Base-by-base conservation (phyloP, 2,113 vertebrate species). In the Lepidothrix coronata region DNA sequence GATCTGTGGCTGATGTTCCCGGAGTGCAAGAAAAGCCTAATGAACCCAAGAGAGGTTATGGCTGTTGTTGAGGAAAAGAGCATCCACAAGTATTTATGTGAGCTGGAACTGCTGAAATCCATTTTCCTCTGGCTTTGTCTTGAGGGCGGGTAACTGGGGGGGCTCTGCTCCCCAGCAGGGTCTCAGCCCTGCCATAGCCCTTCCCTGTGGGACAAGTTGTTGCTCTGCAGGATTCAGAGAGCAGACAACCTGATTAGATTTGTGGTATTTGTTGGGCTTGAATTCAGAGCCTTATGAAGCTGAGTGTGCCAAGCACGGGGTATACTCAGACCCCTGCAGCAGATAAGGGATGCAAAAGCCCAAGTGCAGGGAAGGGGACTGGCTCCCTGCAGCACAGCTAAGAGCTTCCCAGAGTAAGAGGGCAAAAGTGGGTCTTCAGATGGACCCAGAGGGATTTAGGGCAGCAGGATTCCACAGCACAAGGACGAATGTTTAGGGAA, bases 281-380 rank as follows among this genome's bases (percentile, higher is more conserved):
- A 92, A 51, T 46, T 88, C n/a, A 78, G 55, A 84, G 61, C 30
- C 11, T 27, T 13, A n/a, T 2, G 25, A 54, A 66, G 35, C 14
- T 10, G 11, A 63, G 43, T 6, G 19, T 24, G 23, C 19, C 27
- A 24, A 58, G 62, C 46, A 49, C 0, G 0, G 52, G 0, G 52
- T 3, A 2, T 2, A 3, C 14, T 51, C 39, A 24, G 71, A 23
- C 3, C 41, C 28, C 35, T 24, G 63, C n/a, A 25, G 37, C 63
- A 74, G 30, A 10, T 8, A n/a, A 27, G 28, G 1, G 7, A 51
- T 12, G 31, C 25, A 54, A 43, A 66, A 71, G 23, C 20, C 23
- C 6, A 2, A 0, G 2, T 15, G 20, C n/a, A 21, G 3, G 9
- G 7, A 54, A 46, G 31, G 21, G 39, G 24, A 12, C 7, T 71